Evolutionary conservation across 2,888 invertebrate genomes (phyloP).

Genomic region (Cryptosula pallasiana): DNA sequence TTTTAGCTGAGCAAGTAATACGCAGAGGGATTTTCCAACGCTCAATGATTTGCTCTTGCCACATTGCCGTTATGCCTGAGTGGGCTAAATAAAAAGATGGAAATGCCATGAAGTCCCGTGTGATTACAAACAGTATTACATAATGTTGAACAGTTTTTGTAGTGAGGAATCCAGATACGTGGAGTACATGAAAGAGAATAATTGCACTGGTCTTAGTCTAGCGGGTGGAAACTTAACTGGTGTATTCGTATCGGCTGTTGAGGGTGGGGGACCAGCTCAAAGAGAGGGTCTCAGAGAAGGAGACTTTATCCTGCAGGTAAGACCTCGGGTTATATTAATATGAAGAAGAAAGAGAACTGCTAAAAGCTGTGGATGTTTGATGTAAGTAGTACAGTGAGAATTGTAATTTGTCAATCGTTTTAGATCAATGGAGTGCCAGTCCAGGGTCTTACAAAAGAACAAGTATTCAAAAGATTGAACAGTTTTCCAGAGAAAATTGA

Average conservation of each 20-base stretch:
- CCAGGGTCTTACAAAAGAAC: neutral
- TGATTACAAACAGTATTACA: too few relatives aligned
- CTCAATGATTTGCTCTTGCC: too few relatives aligned
- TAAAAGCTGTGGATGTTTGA: too few relatives aligned
- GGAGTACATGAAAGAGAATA: neutral
- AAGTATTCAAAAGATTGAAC: neutral
- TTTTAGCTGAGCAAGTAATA: too few relatives aligned
- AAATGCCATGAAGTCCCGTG: too few relatives aligned
- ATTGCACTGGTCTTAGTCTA: neutral
- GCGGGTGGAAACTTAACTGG: constrained; percentile 10
- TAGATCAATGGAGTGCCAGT: constrained; percentile 16
- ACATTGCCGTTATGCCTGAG: too few relatives aligned
- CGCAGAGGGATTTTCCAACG: too few relatives aligned
- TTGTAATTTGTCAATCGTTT: too few relatives aligned
- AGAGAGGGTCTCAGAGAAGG: neutral
- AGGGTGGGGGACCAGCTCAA: constrained; percentile 10
- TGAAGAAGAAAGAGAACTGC: too few relatives aligned
- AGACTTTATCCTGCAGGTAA: constrained; percentile 16
- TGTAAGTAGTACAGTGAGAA: too few relatives aligned
- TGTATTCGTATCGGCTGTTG: constrained; percentile 5
- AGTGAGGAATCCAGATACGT: neutral
- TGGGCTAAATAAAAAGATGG: too few relatives aligned
- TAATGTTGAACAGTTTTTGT: neutral
- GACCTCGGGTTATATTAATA: neutral
- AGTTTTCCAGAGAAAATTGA: constrained; percentile 4